Conservation (phyloP, 2,888 invertebrate genomes). For the Drosophila colorata region DNA sequence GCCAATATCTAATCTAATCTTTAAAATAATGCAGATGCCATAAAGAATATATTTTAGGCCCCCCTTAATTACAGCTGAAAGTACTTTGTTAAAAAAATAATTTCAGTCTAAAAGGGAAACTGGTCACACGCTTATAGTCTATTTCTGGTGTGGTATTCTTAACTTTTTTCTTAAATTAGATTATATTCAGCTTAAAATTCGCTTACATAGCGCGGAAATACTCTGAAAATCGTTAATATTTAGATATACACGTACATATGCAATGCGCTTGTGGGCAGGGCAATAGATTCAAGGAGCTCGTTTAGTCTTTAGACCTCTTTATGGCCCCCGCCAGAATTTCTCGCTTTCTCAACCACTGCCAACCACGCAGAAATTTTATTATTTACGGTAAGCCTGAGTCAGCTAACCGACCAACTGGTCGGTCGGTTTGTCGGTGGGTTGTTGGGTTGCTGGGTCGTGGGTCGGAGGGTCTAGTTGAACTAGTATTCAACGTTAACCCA, state of each 20-base stretch:
- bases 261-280: conserved; percentile 5
- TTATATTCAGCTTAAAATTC: conserved; percentile 5
- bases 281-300: conserved; percentile 35
- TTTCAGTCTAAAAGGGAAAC: too few relatives aligned
- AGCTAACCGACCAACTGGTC: conserved; percentile 27
- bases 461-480: conserved; percentile 17
- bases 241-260: conserved; percentile 3
- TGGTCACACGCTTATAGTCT: background rate
- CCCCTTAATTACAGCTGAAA: too few relatives aligned
- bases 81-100: too few relatives aligned
- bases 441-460: background rate
- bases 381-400: conserved; percentile 52
- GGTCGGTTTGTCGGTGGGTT: background rate
- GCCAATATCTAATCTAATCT: too few relatives aligned
- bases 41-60: too few relatives aligned
- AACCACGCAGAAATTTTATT: conserved; percentile 53
- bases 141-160: background rate
- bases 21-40: too few relatives aligned
- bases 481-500: conserved; percentile 26
- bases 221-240: conserved; percentile 13
- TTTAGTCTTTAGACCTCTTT: conserved; percentile 29
- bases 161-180: conserved; percentile 5
- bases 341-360: conserved; percentile 30
- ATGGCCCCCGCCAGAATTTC: background rate
- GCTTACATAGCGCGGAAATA: background rate